Base-by-base conservation (phyloP, 2,113 vertebrate species). In the Halcyon malimbica region DNA sequence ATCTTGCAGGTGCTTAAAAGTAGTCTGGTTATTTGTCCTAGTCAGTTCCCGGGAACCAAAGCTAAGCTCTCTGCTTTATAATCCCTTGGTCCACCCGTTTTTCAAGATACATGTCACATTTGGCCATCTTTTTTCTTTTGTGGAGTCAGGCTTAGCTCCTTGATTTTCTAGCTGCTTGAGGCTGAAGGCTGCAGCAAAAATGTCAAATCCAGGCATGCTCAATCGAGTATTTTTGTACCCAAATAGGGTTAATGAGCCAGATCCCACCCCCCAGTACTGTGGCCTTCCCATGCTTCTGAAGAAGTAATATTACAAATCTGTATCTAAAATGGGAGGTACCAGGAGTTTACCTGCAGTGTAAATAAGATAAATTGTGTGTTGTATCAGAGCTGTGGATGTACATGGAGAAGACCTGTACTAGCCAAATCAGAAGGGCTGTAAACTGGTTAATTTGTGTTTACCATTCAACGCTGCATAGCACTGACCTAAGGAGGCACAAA, bases 1-100 rank as follows among this genome's bases (percentile, higher is more conserved):
- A 89, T 93, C 89, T 93, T 91, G 62, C 33, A 95, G 73, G 53
- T 87, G 70, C 78, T 91, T 85, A 68, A 70, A 93, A 64, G 70
- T 68, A 82, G 77, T 60, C 69, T 75, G 62, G 48, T 93, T 95
- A 48, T 92, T 96, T 94, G 65, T 94, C 62, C 44, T 57, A 87
- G 81, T 71, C 13, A 6, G 12, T 71, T 92, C 31, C 70, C n/a
- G 33, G 65, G 57, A 93, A 62, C 42, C 29, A 93, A 85, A 96
- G 29, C 83, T 76, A 82, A 94, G 3, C 35, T 82, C 54, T 83
- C 11, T 79, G 57, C 78, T 96, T 89, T 84, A n/a, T 89, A 89
- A 86, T 91, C 28, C 23, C 42, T 29, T 11, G 3, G 5, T 79
- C 11, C 11, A 76, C 50, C 31, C 41, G 60, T 82, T 60, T 91